These are phyloP conservation scores for Tenthredo scrophulariae DNA, from an alignment of 2,888 invertebrate genomes.

Conservation along the genomic window DNA sequence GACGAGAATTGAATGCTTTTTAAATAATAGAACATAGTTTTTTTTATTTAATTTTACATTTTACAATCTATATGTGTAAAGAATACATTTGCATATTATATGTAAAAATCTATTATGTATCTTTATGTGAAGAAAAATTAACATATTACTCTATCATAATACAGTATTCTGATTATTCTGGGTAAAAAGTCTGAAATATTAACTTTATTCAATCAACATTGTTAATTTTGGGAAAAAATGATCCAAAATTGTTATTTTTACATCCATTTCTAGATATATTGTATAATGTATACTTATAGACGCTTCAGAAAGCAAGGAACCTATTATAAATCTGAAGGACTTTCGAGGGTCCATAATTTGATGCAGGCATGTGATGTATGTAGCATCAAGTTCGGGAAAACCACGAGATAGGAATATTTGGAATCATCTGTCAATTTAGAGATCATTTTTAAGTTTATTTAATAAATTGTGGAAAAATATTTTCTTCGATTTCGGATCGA, in stretches of 20 bases:
- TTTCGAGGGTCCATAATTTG: neutral
- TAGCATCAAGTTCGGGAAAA: no score
- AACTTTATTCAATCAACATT: no score
- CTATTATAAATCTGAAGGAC: no score
- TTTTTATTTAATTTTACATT: neutral
- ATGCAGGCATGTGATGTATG: neutral
- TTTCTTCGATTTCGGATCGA: neutral
- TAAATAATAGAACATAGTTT: neutral
- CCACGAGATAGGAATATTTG: no score
- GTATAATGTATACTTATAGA: no score
- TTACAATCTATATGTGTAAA: neutral
- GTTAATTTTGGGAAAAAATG: neutral
- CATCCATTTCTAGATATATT: neutral
- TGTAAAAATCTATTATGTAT: neutral
- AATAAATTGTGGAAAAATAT: constrained; percentile 16
- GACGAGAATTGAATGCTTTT: neutral
- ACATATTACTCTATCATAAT: neutral
- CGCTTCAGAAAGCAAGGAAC: no score
- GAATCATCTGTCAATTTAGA: neutral
- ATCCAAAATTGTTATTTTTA: neutral
- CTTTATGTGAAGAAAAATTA: neutral
- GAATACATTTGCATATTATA: neutral
- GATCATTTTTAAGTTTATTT: neutral
- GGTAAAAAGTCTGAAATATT: neutral
- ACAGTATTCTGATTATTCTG: neutral